These are phyloP conservation scores for Elegia similella DNA, from an alignment of 2,888 invertebrate species.

Conservation along the genomic window DNA sequence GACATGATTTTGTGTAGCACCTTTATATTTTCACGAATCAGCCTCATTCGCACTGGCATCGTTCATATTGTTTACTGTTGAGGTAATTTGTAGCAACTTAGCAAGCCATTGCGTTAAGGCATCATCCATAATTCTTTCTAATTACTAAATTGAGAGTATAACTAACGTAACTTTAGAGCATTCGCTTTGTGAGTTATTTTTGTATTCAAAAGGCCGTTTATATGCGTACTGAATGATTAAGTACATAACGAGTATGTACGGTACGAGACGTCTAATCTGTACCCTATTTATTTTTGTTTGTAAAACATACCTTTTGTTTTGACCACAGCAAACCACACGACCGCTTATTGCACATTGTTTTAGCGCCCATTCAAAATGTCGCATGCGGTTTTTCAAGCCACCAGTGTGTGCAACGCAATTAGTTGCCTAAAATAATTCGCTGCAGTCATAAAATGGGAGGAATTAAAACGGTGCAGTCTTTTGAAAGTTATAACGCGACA, in stretches of 20 bases:
- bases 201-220: too few relatives aligned
- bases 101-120: too few relatives aligned
- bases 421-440: constrained; percentile 29
- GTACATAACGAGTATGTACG: neutral
- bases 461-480: constrained; percentile 18
- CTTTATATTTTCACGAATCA: too few relatives aligned
- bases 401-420: constrained; percentile 29
- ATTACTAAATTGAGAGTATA: too few relatives aligned
- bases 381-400: constrained; percentile 38
- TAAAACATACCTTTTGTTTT: constrained; percentile 38
- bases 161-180: too few relatives aligned
- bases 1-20: too few relatives aligned
- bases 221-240: neutral
- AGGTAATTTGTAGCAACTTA: too few relatives aligned
- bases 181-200: too few relatives aligned
- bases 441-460: constrained; percentile 25
- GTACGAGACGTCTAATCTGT: neutral
- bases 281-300: neutral
- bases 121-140: too few relatives aligned
- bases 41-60: too few relatives aligned
- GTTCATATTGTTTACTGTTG: too few relatives aligned
- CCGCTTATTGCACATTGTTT: constrained; percentile 49
- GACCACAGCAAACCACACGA: constrained; percentile 32
- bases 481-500: constrained; percentile 6
- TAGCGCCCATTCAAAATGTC: constrained; percentile 41